Evolutionary conservation across 2,797 vertebrate genomes (phyloP), one percentile per base, ranked within the genome.

Genomic region (Oryzias dopingdopingensis): DNA sequence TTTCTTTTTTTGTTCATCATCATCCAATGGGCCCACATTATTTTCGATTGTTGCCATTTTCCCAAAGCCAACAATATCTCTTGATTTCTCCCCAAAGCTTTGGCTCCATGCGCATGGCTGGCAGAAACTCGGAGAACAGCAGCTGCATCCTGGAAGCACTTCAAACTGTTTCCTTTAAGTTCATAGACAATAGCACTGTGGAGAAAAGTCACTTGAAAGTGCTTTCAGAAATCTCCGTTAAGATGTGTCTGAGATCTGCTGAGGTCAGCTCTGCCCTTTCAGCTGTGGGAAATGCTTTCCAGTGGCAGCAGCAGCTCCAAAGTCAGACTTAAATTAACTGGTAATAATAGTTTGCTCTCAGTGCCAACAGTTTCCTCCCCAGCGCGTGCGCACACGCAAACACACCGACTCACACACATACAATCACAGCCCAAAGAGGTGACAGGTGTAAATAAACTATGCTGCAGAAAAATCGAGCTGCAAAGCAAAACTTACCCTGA

Each of bases 301-400:
- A 37, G 32, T 22, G 50, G 60, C 22, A 46, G 52, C 15, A 60
- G 42, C 42, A 16, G 49, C 62, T 62, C 64, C 63, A 60, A 52
- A 57, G 74, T 73, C 77, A 72, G 65, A 59, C 44, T 56, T 60
- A 66, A 80, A 78, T 74, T 16, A 81, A 74, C 61, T 61, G 59
- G 67, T 61, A 52, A 73, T 59, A 73, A 53, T 60, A 59, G 55
- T 65, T 63, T 62, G 42, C 50, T 65, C 49, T 16, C 49, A 40
- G 29, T 65, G 56, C 64, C 61, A 70, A 63, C 56, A 45, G 32
- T 37, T 37, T 37, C 32, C 32, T 37, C 32, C 32, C 32, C 10
- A 37, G 32, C 10, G 10, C 32, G 32, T 37, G 32, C 3, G 10
- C 3, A 32, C 37, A 49, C 51, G 62, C 37, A 8, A 47, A 52